A percentile compares a stretch with the other conserved stretches of the same genome.
Conservation (phyloP, 2,113 vertebrate genomes). For the Hucho hucho region DNA sequence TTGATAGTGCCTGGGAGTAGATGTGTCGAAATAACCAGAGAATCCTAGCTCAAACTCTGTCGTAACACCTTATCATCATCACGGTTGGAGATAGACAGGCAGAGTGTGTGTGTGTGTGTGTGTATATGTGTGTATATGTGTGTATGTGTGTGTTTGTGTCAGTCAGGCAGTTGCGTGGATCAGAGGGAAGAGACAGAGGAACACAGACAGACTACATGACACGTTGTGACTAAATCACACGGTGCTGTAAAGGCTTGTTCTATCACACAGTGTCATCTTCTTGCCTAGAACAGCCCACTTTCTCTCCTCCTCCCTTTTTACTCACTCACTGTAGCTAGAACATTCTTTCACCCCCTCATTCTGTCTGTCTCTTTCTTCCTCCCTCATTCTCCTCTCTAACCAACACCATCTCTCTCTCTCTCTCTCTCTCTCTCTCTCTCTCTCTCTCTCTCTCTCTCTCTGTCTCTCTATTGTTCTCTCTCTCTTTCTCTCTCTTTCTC, state of each 20-base stretch:
- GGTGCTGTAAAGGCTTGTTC: slow-evolving; percentile 16
- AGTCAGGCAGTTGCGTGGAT: too few relatives aligned
- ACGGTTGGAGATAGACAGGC: slow-evolving; percentile 56
- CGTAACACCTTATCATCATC: slow-evolving; percentile 68
- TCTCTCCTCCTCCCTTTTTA: neutral
- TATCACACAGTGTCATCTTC: neutral
- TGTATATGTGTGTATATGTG: too few relatives aligned
- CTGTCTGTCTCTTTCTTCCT: slow-evolving; percentile 1
- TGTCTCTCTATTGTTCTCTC: neutral
- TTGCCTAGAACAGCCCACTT: neutral
- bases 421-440: too few relatives aligned
- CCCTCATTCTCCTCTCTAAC: neutral
- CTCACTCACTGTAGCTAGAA: too few relatives aligned
- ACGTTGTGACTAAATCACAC: slow-evolving; percentile 36
- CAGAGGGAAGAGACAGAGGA: neutral
- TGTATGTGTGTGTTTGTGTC: too few relatives aligned
- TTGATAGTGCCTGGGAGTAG: slow-evolving; percentile 20
- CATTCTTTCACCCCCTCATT: neutral
- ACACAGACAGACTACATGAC: slow-evolving; percentile 21
- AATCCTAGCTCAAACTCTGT: slow-evolving; percentile 31
- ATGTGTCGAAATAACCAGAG: slow-evolving; percentile 32
- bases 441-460: neutral
- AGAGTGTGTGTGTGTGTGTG: neutral
- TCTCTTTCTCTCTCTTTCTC: neutral
- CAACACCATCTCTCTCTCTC: neutral